These are phyloP conservation scores for Stramonita haemastoma DNA, from an alignment of 2,888 invertebrate species.

Conservation along the genomic window DNA sequence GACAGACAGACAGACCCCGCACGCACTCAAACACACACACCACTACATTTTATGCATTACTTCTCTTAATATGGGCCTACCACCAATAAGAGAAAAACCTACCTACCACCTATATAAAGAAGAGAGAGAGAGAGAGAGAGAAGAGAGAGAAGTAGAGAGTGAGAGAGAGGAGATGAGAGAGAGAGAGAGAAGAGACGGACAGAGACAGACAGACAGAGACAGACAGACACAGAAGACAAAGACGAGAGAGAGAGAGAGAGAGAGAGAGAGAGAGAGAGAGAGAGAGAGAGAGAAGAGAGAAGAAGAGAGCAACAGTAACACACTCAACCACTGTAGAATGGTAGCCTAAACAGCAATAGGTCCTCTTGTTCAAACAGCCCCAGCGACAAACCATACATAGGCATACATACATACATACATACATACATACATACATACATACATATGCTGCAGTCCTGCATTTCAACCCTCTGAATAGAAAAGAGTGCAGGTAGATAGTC, in stretches of 20 bases:
- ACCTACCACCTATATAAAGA: background rate
- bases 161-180: background rate
- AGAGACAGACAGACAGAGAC: background rate
- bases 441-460: too few relatives aligned
- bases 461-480: too few relatives aligned
- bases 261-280: background rate
- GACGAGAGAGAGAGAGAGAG: background rate
- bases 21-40: background rate
- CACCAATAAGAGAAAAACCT: too few relatives aligned
- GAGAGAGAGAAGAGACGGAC: background rate
- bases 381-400: too few relatives aligned
- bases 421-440: too few relatives aligned
- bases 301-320: background rate
- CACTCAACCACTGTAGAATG: too few relatives aligned
- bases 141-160: background rate
- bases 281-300: background rate
- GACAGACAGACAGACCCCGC: conserved; percentile 1
- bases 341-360: too few relatives aligned
- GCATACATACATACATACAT: too few relatives aligned
- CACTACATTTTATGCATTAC: too few relatives aligned
- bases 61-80: too few relatives aligned
- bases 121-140: background rate
- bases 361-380: too few relatives aligned
- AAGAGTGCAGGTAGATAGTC: too few relatives aligned
- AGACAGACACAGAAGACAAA: background rate